A percentile compares a stretch with the other conserved stretches of the same genome.
Conservation (phyloP, 2,888 invertebrate species). For the Melipona beecheii region DNA sequence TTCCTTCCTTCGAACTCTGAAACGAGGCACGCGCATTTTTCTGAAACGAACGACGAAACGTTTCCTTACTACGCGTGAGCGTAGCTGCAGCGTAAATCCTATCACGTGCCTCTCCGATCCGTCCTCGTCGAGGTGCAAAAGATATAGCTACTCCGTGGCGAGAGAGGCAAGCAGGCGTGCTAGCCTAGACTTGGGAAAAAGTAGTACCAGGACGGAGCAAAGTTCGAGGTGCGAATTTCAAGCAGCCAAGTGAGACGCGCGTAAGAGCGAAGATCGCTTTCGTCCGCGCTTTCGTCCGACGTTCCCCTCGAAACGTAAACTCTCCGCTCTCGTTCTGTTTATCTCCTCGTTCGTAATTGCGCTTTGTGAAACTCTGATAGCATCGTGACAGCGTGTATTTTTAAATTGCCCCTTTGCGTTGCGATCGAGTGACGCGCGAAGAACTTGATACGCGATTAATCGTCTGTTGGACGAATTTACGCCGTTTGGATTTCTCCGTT, state of each 20-base stretch:
- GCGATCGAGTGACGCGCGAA: not conserved
- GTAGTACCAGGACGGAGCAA: slow-evolving; percentile 49
- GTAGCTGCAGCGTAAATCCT: too few species aligned
- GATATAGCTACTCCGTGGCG: slow-evolving; percentile 57
- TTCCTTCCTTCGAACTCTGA: too few species aligned
- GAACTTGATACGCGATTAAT: not conserved
- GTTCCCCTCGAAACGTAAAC: not conserved
- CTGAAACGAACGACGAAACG: slow-evolving; percentile 45
- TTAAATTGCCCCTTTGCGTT: not conserved
- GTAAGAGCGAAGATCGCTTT: slow-evolving; percentile 39
- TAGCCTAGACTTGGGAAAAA: slow-evolving; percentile 58
- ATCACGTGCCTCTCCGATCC: slow-evolving; percentile 66
- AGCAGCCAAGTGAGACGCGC: slow-evolving; percentile 38
- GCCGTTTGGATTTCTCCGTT: not conserved
- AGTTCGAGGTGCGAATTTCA: slow-evolving; percentile 65
- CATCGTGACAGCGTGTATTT: not conserved
- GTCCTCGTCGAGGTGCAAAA: slow-evolving; percentile 58
- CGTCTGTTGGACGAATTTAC: not conserved
- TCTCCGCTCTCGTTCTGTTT: not conserved
- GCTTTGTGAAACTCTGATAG: not conserved
- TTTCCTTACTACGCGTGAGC: slow-evolving; percentile 21
- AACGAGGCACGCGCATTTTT: not conserved
- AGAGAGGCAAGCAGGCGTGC: slow-evolving; percentile 52
- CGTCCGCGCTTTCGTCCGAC: slow-evolving; percentile 10
- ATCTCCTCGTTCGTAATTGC: not conserved